Conservation (phyloP, 2,113 vertebrate genomes). For the Gavialis gangeticus region DNA sequence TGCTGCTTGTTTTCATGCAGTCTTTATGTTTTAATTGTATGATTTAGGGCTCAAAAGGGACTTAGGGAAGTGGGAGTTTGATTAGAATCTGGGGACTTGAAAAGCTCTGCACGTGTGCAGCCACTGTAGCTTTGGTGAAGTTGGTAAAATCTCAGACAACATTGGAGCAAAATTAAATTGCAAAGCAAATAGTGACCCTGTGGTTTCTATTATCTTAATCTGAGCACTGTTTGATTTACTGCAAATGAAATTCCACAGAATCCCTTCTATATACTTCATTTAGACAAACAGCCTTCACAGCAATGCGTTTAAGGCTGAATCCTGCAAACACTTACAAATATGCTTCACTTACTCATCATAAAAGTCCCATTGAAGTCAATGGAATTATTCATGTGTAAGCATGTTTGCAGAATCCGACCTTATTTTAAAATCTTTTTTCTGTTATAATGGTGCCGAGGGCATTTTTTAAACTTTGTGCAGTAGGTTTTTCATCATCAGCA, state of each 20-base stretch:
- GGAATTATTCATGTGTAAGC: accelerated
- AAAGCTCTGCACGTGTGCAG: neutral
- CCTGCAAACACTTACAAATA: accelerated
- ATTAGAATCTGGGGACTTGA: neutral
- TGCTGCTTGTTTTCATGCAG: slow-evolving; percentile 44
- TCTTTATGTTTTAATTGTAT: slow-evolving; percentile 21
- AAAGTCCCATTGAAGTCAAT: accelerated
- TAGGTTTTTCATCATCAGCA: neutral
- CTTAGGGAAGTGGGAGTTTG: slow-evolving; percentile 2
- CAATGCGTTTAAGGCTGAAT: accelerated
- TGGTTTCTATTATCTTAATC: neutral
- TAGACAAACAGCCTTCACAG: neutral
- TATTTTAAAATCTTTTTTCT: neutral
- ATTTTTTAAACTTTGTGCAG: neutral
- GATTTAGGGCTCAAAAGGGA: slow-evolving; percentile 12
- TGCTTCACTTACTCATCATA: accelerated
- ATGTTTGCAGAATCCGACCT: accelerated
- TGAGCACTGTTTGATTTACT: accelerated
- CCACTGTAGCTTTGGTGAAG: neutral
- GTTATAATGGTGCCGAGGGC: neutral
- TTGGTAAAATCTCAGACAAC: neutral
- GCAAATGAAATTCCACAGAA: neutral
- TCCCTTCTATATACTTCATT: accelerated
- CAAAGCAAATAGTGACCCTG: neutral
- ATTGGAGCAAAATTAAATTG: neutral